Evolutionary conservation across 2,797 vertebrate species (phyloP).

Genomic region (Rhabdophis nuchalis): DNA sequence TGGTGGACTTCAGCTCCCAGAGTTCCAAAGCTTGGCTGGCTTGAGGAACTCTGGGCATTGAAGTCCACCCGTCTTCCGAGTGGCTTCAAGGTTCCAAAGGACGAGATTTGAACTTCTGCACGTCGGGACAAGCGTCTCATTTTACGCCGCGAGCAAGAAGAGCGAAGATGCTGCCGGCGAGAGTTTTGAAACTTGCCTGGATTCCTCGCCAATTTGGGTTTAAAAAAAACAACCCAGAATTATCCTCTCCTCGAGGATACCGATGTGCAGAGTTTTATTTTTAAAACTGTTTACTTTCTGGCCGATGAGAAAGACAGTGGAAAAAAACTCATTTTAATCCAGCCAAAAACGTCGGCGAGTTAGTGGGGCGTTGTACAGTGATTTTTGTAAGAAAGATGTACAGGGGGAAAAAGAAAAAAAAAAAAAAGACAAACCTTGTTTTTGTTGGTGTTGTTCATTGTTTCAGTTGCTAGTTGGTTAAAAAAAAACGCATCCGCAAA

Average conservation of each 20-base stretch:
- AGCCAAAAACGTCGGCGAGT: slow-evolving; percentile 27
- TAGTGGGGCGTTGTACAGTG: slow-evolving; percentile 52
- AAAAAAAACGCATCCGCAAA: slow-evolving; percentile 40
- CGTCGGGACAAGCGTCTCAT: background rate
- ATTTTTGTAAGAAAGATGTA: slow-evolving; percentile 50
- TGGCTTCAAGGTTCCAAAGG: background rate
- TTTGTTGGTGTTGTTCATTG: background rate
- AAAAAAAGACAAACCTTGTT: background rate
- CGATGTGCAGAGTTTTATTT: slow-evolving; percentile 34
- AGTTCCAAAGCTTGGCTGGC: too few relatives aligned
- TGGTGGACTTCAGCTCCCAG: too few relatives aligned
- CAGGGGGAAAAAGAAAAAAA: too few relatives aligned
- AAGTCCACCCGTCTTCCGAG: too few relatives aligned
- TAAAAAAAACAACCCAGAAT: slow-evolving; percentile 13
- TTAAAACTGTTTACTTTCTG: slow-evolving; percentile 21
- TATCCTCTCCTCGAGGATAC: slow-evolving; percentile 23
- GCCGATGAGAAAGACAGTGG: slow-evolving; percentile 31
- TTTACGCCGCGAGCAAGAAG: slow-evolving; percentile 26
- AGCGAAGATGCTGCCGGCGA: background rate
- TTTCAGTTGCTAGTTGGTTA: slow-evolving; percentile 38
- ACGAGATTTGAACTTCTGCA: slow-evolving; percentile 25
- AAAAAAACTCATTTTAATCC: slow-evolving; percentile 28
- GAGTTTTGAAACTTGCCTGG: slow-evolving; percentile 17
- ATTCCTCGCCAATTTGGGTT: slow-evolving; percentile 30
- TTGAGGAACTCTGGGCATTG: too few relatives aligned